Conservation (phyloP, 1,140 invertebrate species). For the Phymastichus coffea region DNA sequence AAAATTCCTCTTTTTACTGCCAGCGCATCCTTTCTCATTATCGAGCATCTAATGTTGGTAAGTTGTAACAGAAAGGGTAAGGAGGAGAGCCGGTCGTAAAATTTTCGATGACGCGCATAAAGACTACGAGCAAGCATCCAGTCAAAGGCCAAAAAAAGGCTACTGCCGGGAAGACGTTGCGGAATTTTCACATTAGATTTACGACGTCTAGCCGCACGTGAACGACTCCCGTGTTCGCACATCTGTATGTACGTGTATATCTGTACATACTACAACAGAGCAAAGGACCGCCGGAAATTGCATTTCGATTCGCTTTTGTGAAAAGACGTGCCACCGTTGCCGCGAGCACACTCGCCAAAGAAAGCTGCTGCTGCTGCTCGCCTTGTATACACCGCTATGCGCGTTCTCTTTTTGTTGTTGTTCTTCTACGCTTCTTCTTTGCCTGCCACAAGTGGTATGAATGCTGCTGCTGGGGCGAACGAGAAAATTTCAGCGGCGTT, state of each 20-base stretch:
- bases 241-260: neutral
- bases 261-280: neutral
- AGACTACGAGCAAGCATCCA: neutral
- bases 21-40: neutral
- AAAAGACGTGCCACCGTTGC: constrained; percentile 1
- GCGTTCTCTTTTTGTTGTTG: neutral
- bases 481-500: too few relatives aligned
- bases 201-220: too few relatives aligned
- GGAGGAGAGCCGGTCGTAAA: neutral
- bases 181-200: constrained; percentile 36
- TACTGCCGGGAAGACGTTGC: too few relatives aligned
- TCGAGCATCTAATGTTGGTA: neutral
- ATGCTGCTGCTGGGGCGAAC: too few relatives aligned
- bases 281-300: constrained; percentile 44
- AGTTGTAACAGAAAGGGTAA: too few relatives aligned
- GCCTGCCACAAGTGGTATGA: too few relatives aligned
- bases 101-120: constrained; percentile 13
- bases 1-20: too few relatives aligned
- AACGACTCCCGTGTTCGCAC: too few relatives aligned
- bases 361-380: neutral
- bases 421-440: neutral
- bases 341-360: constrained; percentile 7
- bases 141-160: neutral
- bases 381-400: too few relatives aligned
- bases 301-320: constrained; percentile 47